phyloP scores from a whole-genome alignment of 2,888 invertebrate genomes.

The Keiferia lycopersicella region DNA sequence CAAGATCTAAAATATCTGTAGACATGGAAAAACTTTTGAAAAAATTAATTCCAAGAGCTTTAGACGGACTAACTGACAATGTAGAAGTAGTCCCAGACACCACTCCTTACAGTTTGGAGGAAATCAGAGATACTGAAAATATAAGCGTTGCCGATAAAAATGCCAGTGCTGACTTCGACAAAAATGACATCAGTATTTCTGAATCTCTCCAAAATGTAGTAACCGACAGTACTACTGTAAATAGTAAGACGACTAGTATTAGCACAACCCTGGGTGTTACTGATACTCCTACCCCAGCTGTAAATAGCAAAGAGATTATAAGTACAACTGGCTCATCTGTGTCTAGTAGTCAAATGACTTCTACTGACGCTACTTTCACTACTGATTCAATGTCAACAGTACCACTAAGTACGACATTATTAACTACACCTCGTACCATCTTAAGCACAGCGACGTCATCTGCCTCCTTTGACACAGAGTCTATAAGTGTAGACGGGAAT shows the following conservation, averaged over 20 bases:
- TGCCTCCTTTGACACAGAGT: conserved; percentile 45
- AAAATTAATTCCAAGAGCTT: conserved; percentile 74
- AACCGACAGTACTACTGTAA: conserved; percentile 56
- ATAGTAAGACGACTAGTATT: conserved; percentile 54
- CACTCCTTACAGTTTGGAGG: conserved; percentile 77
- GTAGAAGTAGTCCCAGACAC: conserved; percentile 63
- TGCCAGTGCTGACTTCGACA: conserved; percentile 16
- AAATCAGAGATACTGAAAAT: conserved; percentile 72
- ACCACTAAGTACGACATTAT: conserved; percentile 30
- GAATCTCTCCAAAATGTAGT: conserved; percentile 64
- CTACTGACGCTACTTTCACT: conserved; percentile 35
- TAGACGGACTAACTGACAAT: conserved; percentile 64
- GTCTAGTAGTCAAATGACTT: conserved; percentile 51
- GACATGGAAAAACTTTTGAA: conserved; percentile 78
- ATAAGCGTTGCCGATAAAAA: conserved; percentile 49
- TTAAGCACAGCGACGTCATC: conserved; percentile 44
- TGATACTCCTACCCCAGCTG: conserved; percentile 46
- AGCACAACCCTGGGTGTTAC: conserved; percentile 42
- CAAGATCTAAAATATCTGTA: conserved; percentile 73
- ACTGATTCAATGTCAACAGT: conserved; percentile 32
- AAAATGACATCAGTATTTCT: conserved; percentile 39
- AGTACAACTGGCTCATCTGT: conserved; percentile 44
- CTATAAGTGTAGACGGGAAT: conserved; percentile 39
- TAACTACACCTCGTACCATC: conserved; percentile 33
- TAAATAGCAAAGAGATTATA: conserved; percentile 57